phyloP scores from a whole-genome alignment of 2,113 vertebrate genomes.

The Madoqua kirkii region DNA sequence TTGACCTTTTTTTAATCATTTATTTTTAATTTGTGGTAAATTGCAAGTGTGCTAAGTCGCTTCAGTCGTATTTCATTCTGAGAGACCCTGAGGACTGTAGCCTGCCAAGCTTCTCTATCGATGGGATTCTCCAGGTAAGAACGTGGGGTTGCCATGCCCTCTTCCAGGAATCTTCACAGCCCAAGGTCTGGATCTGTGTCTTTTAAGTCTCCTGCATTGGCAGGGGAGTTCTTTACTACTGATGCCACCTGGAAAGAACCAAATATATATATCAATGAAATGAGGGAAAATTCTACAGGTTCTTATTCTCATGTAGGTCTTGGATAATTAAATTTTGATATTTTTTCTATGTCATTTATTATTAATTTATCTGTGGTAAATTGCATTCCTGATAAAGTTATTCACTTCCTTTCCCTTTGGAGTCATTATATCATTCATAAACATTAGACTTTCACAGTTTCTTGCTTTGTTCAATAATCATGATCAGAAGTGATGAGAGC shows the following conservation, averaged over 20 bases:
- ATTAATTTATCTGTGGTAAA: background rate
- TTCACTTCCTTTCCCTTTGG: background rate
- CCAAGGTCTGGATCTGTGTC: background rate
- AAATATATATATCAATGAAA: background rate
- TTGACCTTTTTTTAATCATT: background rate
- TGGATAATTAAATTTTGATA: background rate
- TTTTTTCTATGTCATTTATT: background rate
- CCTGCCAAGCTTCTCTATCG: background rate
- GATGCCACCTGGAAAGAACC: background rate
- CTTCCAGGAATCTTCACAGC: background rate
- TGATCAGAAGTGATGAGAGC: background rate
- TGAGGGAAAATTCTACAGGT: background rate
- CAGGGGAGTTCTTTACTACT: background rate
- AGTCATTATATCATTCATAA: background rate
- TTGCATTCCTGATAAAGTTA: background rate
- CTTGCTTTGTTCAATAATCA: background rate
- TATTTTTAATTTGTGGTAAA: background rate
- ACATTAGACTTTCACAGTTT: background rate
- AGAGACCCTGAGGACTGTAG: background rate
- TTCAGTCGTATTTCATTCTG: background rate
- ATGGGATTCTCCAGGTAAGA: background rate
- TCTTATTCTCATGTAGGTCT: background rate
- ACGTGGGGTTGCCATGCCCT: background rate
- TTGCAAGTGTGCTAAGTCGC: background rate
- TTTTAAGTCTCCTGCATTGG: background rate